Base-by-base conservation (phyloP, 2,888 invertebrate species). In the Xylophagus ater region DNA sequence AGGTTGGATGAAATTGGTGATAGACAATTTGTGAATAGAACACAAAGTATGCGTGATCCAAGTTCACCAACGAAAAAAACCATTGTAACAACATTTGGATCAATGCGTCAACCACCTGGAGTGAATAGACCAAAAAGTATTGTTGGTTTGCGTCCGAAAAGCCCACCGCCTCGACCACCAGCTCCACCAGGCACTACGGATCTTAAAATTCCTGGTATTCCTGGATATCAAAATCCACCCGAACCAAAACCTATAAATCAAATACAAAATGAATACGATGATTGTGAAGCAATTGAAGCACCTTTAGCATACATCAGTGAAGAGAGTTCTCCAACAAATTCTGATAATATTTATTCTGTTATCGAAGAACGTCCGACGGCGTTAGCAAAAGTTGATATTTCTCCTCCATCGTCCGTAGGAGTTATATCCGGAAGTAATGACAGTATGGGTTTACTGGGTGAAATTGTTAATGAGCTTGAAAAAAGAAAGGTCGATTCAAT, bases 401-500 rank as follows among this genome's bases (percentile, higher is more conserved):
- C 66, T 9, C 70, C 69, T 1, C 68, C 67, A 55, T 63, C 65
- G 1, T 53, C 67, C 10, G 55, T 63, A 20, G 51, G 45, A 24
- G 58, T 62, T 3, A 64, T 58, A 41, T 70, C 74, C 0, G 72
- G 71, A 1, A 76, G 76, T 44, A 67, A 70, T 9, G 81, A 81
- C 42, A 80, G 78, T 46, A 74, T 84, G 69, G 87, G 87, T 0
- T 62, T 89, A 14, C 62, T 89, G 0, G 82, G 85, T 6, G 89
- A 89, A 64, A 89, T 89, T 42, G 88, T 89, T 0, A 78, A 78
- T 29, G 89, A 89, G 62, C 88, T 89, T 53, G 85, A 88, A 52
- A 81, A 81, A 51, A 69, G 86, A 21, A 88, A 88, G 57, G 79
- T 83, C 24, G 87, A 88, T 51, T 87, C 87, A 0, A 86, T 89